Evolutionary conservation across 2,888 invertebrate species (phyloP).

Genomic region (Drosophila austrosaltans): DNA sequence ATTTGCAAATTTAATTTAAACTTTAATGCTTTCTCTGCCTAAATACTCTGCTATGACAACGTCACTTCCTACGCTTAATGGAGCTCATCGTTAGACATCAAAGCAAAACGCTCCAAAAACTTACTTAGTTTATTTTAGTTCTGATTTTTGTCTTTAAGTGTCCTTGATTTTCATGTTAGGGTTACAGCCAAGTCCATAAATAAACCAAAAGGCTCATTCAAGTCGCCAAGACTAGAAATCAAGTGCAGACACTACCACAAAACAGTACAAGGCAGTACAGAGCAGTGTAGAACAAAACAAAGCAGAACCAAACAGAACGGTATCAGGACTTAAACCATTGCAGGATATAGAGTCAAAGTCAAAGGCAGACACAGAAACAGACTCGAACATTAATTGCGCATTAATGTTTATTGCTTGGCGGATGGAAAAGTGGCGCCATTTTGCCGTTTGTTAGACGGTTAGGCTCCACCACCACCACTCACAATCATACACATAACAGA

Average conservation of each 20-base stretch:
- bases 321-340: slow-evolving; percentile 1
- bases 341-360: slow-evolving; percentile 21
- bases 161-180: slow-evolving; percentile 43
- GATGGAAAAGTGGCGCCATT: slow-evolving; percentile 79
- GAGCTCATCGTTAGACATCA: slow-evolving; percentile 37
- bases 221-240: slow-evolving; percentile 53
- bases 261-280: neutral
- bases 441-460: slow-evolving; percentile 51
- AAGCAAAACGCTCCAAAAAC: slow-evolving; percentile 34
- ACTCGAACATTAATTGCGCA: slow-evolving; percentile 73
- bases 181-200: slow-evolving; percentile 46
- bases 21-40: slow-evolving; percentile 23
- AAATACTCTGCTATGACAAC: slow-evolving; percentile 39
- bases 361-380: slow-evolving; percentile 51
- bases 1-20: too few relatives aligned
- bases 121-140: slow-evolving; percentile 2
- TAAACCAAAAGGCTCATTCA: slow-evolving; percentile 51
- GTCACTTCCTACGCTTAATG: slow-evolving; percentile 19
- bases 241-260: slow-evolving; percentile 56
- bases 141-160: slow-evolving; percentile 15
- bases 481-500: neutral
- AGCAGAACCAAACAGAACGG: neutral
- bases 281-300: neutral
- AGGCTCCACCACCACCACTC: neutral
- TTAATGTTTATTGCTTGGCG: slow-evolving; percentile 76